phyloP scores from a whole-genome alignment of 92 coral and sea anemone genomes.

The Zoanthus sociatus region DNA sequence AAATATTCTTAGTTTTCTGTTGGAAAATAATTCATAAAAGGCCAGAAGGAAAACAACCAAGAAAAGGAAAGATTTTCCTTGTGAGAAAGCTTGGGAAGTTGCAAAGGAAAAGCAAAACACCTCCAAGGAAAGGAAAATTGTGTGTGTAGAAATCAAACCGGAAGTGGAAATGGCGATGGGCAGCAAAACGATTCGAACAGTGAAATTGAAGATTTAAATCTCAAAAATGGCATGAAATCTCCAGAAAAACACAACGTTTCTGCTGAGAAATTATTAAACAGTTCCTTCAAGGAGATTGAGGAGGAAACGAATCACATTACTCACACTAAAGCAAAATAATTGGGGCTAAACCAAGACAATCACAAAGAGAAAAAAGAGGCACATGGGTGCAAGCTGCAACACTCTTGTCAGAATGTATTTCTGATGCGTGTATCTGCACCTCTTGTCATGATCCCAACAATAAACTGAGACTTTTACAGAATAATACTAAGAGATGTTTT shows the following conservation, averaged over 20 bases:
- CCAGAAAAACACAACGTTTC: slow-evolving; percentile 22
- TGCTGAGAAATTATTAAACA: slow-evolving; percentile 59
- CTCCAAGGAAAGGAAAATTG: slow-evolving; percentile 14
- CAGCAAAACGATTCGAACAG: slow-evolving; percentile 30
- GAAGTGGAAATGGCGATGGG: slow-evolving; percentile 33
- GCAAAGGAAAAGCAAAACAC: slow-evolving; percentile 24
- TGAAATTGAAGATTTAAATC: slow-evolving; percentile 27
- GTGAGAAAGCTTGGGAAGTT: slow-evolving; percentile 26
- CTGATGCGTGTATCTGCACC: slow-evolving; percentile 65
- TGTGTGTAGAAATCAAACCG: slow-evolving; percentile 22
- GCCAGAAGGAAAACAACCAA: slow-evolving; percentile 22
- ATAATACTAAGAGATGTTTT: slow-evolving; percentile 63
- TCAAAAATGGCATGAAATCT: slow-evolving; percentile 20
- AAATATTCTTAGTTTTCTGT: slow-evolving; percentile 27
- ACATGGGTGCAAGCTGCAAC: slow-evolving; percentile 61
- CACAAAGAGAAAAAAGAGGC: slow-evolving; percentile 42
- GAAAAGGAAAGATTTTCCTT: slow-evolving; percentile 28
- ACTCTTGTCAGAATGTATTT: slow-evolving; percentile 58
- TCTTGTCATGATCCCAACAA: slow-evolving; percentile 48
- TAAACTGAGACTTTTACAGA: slow-evolving; percentile 62
- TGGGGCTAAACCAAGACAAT: slow-evolving; percentile 25
- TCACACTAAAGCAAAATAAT: slow-evolving; percentile 32
- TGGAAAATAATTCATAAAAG: slow-evolving; percentile 23
- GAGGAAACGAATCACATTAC: slow-evolving; percentile 36
- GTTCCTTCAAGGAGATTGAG: slow-evolving; percentile 60